Base-by-base conservation (phyloP, 1,140 invertebrate species). In the Elysia chlorotica region DNA sequence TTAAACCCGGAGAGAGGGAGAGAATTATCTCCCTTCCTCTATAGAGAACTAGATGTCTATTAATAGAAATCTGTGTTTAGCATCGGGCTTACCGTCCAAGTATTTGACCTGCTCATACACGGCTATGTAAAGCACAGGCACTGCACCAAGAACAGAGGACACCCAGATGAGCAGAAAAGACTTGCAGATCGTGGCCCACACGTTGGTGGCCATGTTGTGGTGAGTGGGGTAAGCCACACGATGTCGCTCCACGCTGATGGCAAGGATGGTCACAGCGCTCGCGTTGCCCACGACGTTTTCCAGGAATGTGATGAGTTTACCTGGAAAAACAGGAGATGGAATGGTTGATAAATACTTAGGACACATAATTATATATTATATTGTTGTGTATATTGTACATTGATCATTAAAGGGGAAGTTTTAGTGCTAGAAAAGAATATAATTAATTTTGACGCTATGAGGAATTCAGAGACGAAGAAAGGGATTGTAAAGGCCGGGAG, bases 251-350 rank as follows among this genome's bases (percentile, higher is more conserved):
- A 97, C 94, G 85, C 94, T 87, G 71, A 90, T 89, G 57, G 96
- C 95, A 79, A 98, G 88, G 76, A 98, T 97, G 19, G 96, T 98
- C 33, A 97, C 88, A 1, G 97, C 95, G 2, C 95, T 97, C 19
- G 95, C 95, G 85, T 97, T 95, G 0, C 95, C 94, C 23, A 97
- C 95, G 0, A 94, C 94, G 79, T 96, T 89, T 88, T 98, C 96
- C 53, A 97, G 92, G 83, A 96, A 97, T 0, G 96, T 95, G 2
- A 97, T 94, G 21, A 93, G 92, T 78, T 87, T 87, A 79, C 89
- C 89, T 89, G 81, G 63, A 80, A 79, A 14, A 63, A 19, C 35
- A 41, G 28, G 17, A 59, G 14, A 59, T 25, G n/a, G 41, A 48
- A n/a, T n/a, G n/a, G n/a, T n/a, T n/a, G n/a, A n/a, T n/a, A n/a